Conservation (phyloP, 1,140 invertebrate species). For the Phymastichus coffea region DNA sequence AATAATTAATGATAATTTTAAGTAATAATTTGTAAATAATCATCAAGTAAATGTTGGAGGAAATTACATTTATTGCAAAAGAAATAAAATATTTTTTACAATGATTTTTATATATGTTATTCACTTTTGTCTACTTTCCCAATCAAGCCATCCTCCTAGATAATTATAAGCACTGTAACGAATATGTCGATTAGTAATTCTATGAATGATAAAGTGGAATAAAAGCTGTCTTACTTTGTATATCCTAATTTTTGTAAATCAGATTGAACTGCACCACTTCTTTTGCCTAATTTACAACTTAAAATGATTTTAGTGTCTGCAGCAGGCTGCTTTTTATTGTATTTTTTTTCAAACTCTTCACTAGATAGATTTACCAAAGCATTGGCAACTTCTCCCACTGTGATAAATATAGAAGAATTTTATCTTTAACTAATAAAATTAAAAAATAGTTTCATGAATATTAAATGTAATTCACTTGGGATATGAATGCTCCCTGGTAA, state of each 20-base stretch:
- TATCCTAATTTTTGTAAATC: conserved; percentile 61
- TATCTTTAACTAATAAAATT: conserved; percentile 2
- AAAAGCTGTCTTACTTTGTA: conserved; percentile 56
- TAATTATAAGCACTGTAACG: conserved; percentile 50
- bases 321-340: conserved; percentile 56
- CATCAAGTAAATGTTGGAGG: no score
- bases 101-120: conserved; percentile 58
- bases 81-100: conserved; percentile 6
- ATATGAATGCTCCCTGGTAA: conserved; percentile 72
- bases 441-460: conserved; percentile 1
- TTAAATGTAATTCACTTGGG: conserved; percentile 54
- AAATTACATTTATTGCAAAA: conserved; percentile 12
- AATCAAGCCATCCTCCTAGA: conserved; percentile 49
- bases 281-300: conserved; percentile 63
- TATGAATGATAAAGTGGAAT: conserved; percentile 17
- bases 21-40: no score
- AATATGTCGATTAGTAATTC: conserved; percentile 26
- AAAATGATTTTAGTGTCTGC: conserved; percentile 62
- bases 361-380: conserved; percentile 37
- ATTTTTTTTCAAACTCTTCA: conserved; percentile 52
- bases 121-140: conserved; percentile 43
- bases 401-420: conserved; percentile 23
- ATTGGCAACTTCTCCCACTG: conserved; percentile 46
- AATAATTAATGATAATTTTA: no score
- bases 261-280: conserved; percentile 61